Conservation (phyloP, 92 coral and sea anemone species). For the Phenganax subtilis region DNA sequence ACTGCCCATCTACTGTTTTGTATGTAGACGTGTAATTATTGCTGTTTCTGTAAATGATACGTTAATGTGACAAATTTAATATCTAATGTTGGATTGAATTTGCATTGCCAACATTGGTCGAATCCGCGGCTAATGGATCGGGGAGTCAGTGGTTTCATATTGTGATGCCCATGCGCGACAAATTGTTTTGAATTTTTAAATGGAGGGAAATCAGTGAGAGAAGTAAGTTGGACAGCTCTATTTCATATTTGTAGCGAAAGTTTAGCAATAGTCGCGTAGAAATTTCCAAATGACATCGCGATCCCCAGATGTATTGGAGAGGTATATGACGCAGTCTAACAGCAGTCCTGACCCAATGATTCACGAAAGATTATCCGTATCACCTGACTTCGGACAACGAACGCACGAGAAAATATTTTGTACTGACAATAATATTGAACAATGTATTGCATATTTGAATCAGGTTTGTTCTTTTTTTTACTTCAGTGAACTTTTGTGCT, state of each 20-base stretch:
- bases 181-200: slow-evolving; percentile 33
- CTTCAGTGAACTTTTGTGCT: background rate
- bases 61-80: too few species aligned
- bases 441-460: slow-evolving; percentile 82
- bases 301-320: slow-evolving; percentile 23
- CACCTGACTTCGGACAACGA: slow-evolving; percentile 6
- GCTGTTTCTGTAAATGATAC: too few species aligned
- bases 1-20: too few species aligned
- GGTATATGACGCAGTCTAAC: slow-evolving; percentile 32
- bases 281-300: slow-evolving; percentile 21
- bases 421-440: slow-evolving; percentile 80
- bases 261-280: background rate
- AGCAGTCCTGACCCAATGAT: slow-evolving; percentile 14
- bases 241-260: background rate
- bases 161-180: background rate
- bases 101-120: too few species aligned
- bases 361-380: slow-evolving; percentile 22
- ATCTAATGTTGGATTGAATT: too few species aligned
- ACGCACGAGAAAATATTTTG: slow-evolving; percentile 74
- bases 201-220: slow-evolving; percentile 22
- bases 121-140: background rate
- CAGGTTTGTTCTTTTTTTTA: slow-evolving; percentile 55
- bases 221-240: background rate
- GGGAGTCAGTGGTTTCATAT: slow-evolving; percentile 4
- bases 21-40: too few species aligned